These are phyloP conservation scores for Gastrophysa polygoni DNA, from an alignment of 2,888 invertebrate genomes.

Conservation along the genomic window DNA sequence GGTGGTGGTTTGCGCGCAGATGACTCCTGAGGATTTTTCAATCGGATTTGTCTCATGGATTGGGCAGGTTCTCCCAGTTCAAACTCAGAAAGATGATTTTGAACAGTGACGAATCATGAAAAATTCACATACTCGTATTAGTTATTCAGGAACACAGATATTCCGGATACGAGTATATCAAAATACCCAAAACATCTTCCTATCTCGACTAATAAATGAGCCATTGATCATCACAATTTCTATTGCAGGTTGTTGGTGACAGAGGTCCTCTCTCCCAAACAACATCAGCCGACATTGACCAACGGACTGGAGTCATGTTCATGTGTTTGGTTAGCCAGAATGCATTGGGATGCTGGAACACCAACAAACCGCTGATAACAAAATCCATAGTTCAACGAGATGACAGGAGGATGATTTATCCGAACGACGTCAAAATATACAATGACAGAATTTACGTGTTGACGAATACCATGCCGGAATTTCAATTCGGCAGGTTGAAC, in stretches of 20 bases:
- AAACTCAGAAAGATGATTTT: too few relatives aligned
- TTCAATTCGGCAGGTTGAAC: slow-evolving; percentile 67
- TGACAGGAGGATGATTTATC: slow-evolving; percentile 69
- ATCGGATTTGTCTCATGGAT: too few relatives aligned
- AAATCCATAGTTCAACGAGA: slow-evolving; percentile 66
- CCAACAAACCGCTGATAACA: slow-evolving; percentile 57
- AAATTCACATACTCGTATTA: too few relatives aligned
- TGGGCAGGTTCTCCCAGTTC: too few relatives aligned
- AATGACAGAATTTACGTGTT: slow-evolving; percentile 70
- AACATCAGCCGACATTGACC: slow-evolving; percentile 71
- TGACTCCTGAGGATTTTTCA: too few relatives aligned
- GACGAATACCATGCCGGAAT: slow-evolving; percentile 70
- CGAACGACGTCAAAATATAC: slow-evolving; percentile 69
- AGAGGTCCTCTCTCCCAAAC: slow-evolving; percentile 70
- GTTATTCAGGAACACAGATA: too few relatives aligned
- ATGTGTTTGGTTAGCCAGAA: slow-evolving; percentile 72
- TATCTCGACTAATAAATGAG: too few relatives aligned
- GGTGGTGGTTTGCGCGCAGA: too few relatives aligned
- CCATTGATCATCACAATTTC: too few relatives aligned
- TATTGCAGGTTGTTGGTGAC: slow-evolving; percentile 63
- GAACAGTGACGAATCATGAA: too few relatives aligned
- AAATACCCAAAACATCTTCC: too few relatives aligned
- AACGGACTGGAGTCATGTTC: slow-evolving; percentile 66
- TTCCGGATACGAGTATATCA: too few relatives aligned
- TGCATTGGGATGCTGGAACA: slow-evolving; percentile 78